Evolutionary conservation across 2,797 vertebrate species (phyloP).

Genomic region (Bradypodion pumilum): DNA sequence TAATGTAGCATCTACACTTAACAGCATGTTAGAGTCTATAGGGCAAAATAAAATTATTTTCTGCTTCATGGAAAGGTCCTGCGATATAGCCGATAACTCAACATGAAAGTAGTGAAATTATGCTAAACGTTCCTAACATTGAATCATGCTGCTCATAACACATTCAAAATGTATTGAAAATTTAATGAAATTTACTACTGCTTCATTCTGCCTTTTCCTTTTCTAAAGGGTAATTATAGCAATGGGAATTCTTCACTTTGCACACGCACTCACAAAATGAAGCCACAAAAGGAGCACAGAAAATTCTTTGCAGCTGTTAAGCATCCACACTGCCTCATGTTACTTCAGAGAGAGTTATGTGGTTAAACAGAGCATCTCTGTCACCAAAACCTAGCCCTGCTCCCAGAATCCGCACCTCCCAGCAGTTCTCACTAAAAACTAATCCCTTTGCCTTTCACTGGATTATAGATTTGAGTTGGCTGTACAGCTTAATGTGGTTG

Average conservation of each 20-base stretch:
- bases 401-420: neutral
- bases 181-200: constrained; percentile 45
- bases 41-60: constrained; percentile 36
- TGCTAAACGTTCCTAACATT: neutral
- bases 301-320: constrained; percentile 17
- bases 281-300: constrained; percentile 34
- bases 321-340: neutral
- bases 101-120: constrained; percentile 31
- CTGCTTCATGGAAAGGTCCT: constrained; percentile 19
- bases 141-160: constrained; percentile 34
- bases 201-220: constrained; percentile 11
- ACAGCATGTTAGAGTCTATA: constrained; percentile 30
- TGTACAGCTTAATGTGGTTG: neutral
- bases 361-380: constrained; percentile 28
- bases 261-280: constrained; percentile 17
- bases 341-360: constrained; percentile 23
- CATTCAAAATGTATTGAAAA: constrained; percentile 40
- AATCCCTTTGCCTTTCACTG: constrained; percentile 30
- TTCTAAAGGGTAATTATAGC: constrained; percentile 38
- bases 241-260: constrained; percentile 46
- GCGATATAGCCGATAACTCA: neutral
- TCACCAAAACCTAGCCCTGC: neutral
- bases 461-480: constrained; percentile 32
- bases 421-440: neutral
- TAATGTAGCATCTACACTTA: neutral